Evolutionary conservation across 1,140 invertebrate genomes (phyloP).

Genomic region (Drosophila pandora): DNA sequence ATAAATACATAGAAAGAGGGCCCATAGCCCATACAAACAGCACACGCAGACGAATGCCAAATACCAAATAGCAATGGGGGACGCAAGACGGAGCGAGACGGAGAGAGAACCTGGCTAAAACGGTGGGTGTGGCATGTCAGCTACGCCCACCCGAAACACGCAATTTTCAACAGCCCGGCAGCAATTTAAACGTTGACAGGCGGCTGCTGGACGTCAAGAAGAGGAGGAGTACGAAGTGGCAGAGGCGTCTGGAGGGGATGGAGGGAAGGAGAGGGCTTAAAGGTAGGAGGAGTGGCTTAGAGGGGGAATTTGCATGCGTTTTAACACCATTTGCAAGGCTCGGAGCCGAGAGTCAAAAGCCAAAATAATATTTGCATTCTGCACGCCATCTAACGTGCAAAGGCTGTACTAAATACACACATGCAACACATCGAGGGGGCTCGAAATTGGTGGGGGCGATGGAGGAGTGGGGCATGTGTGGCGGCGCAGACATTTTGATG

Average conservation of each 20-base stretch:
- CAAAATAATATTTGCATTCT: slow-evolving; percentile 82
- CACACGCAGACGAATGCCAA: slow-evolving; percentile 16
- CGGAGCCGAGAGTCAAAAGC: slow-evolving; percentile 64
- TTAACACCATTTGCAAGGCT: slow-evolving; percentile 77
- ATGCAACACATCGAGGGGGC: slow-evolving; percentile 21
- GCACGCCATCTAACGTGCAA: slow-evolving; percentile 79
- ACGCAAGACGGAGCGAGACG: neutral
- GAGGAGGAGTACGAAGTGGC: neutral
- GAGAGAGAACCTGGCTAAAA: slow-evolving; percentile 39
- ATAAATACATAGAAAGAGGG: slow-evolving; percentile 57
- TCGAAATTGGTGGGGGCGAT: neutral
- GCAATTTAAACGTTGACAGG: slow-evolving; percentile 80
- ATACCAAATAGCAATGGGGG: neutral
- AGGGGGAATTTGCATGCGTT: slow-evolving; percentile 66
- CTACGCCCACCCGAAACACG: slow-evolving; percentile 77
- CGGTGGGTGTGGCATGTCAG: slow-evolving; percentile 79
- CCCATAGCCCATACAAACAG: slow-evolving; percentile 4
- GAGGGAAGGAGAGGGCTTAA: neutral
- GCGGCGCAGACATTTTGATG: slow-evolving; percentile 79
- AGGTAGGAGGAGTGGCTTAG: neutral
- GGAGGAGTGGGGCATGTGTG: slow-evolving; percentile 35
- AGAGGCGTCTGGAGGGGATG: slow-evolving; percentile 2
- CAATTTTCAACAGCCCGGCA: slow-evolving; percentile 71
- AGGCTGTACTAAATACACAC: slow-evolving; percentile 58
- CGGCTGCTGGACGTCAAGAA: slow-evolving; percentile 51